Evolutionary conservation across 2,113 vertebrate species (phyloP).

Genomic region (crab-eating macaque (Macaca fascicularis)): DNA sequence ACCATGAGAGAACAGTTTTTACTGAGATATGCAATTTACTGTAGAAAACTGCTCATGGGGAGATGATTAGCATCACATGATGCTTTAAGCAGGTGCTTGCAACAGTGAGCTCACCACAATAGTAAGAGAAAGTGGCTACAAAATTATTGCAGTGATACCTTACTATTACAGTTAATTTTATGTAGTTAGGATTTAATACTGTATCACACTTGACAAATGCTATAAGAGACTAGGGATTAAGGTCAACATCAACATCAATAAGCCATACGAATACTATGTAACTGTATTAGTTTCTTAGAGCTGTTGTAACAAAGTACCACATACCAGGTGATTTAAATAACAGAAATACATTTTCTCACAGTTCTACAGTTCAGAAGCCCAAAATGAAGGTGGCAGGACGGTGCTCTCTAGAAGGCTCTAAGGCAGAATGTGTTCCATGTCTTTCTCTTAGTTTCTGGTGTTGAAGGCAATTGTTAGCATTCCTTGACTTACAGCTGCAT

Average conservation of each 20-base stretch:
- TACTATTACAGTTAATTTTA: not conserved
- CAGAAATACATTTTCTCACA: not conserved
- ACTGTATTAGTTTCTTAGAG: not conserved
- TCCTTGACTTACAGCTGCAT: not conserved
- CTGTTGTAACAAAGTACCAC: not conserved
- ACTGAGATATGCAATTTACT: not conserved
- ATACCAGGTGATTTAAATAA: not conserved
- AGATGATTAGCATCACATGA: not conserved
- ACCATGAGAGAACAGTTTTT: not conserved
- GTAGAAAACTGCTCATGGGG: not conserved
- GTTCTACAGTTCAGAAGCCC: not conserved
- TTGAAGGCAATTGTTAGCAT: accelerated
- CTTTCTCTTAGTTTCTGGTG: not conserved
- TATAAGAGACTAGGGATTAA: not conserved
- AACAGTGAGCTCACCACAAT: not conserved
- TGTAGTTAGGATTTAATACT: not conserved
- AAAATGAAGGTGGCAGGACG: accelerated
- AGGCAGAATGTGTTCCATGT: accelerated
- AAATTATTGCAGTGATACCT: not conserved
- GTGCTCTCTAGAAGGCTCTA: not conserved
- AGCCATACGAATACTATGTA: not conserved
- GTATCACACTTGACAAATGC: not conserved
- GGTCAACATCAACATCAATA: not conserved
- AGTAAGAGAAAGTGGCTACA: not conserved
- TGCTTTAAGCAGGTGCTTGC: not conserved